Base-by-base conservation (phyloP, 2,888 invertebrate species). In the Oithona nana region DNA sequence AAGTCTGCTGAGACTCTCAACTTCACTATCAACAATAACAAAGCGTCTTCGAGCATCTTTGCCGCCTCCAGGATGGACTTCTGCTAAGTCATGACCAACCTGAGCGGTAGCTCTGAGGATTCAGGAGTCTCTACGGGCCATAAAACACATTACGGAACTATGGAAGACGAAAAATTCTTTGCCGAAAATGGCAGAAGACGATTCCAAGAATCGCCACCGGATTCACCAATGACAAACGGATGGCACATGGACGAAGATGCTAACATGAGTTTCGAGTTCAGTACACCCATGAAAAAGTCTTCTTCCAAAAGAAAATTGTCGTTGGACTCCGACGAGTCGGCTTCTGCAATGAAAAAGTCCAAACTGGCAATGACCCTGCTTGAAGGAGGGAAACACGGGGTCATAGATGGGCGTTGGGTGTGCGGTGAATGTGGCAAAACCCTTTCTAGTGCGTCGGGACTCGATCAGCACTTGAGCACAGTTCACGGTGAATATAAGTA, bases 351-450 rank as follows among this genome's bases (percentile, higher is more conserved):
- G 39, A 39, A 39, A 39, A 39, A 39, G 39, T 11, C 39, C 39
- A 39, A 39, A 39, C 39, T 39, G 8, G 6, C 39, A 6, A n/a
- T n/a, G n/a, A 39, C 6, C 8, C 39, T 39, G 6, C 16, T 39
- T 11, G 39, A 39, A 16, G 39, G 16, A 16, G 39, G 39, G 8
- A 39, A 39, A 39, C 39, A 39, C 16, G 39, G 39, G 6, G 39
- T 39, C 16, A 39, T 39, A 28, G 49, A 49, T 50, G 59, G 59
- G 13, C 59, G 59, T 20, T 26, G 24, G 28, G 13, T 49, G 24
- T 59, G 59, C 28, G 50, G 28, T 1, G 59, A 59, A 28, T 59
- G 59, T 28, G 59, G 59, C 24, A 59, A 59, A 24, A 49, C 24
- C 28, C 28, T 59, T n/a, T 24, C 59, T 13, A 59, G 26, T 28